A percentile compares a stretch with the other conserved stretches of the same genome.
These are phyloP conservation scores for Steinernema hermaphroditum DNA, from an alignment of 2,888 invertebrate species.

Conservation along the genomic window DNA sequence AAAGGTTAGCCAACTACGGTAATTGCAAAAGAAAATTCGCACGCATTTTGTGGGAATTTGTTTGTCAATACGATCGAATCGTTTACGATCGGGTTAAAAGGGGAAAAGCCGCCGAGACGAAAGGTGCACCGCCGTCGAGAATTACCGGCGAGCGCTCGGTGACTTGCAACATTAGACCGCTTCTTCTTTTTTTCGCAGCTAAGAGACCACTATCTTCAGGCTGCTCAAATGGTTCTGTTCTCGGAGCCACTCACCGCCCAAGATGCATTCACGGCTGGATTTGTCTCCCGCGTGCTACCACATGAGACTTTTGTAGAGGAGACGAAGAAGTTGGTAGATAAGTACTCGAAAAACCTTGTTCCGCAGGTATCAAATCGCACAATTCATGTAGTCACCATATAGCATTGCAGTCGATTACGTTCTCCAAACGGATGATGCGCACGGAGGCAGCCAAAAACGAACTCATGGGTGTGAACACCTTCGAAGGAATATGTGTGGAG, in stretches of 20 bases:
- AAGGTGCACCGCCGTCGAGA: not conserved
- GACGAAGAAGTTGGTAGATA: slow-evolving; percentile 33
- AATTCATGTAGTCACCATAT: not conserved
- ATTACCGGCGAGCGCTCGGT: not conserved
- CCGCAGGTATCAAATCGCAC: slow-evolving; percentile 11
- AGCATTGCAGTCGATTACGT: slow-evolving; percentile 73
- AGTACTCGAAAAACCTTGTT: slow-evolving; percentile 33
- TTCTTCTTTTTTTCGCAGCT: too few species aligned
- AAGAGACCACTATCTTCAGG: slow-evolving; percentile 66
- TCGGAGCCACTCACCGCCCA: slow-evolving; percentile 78
- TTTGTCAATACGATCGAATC: not conserved
- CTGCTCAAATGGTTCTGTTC: slow-evolving; percentile 72
- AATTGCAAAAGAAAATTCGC: not conserved
- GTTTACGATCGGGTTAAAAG: not conserved
- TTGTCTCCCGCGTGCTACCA: slow-evolving; percentile 80
- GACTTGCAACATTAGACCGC: not conserved
- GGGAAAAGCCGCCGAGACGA: not conserved
- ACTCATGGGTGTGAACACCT: slow-evolving; percentile 66
- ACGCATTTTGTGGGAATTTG: not conserved
- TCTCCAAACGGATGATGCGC: slow-evolving; percentile 76
- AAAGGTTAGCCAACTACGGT: slow-evolving; percentile 70
- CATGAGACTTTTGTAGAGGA: slow-evolving; percentile 70
- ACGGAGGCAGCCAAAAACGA: slow-evolving; percentile 71
- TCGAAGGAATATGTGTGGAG: slow-evolving; percentile 75
- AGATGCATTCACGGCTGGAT: slow-evolving; percentile 79